Base-by-base conservation (phyloP, 1,140 invertebrate genomes). In the Drosophila subpulchrella region DNA sequence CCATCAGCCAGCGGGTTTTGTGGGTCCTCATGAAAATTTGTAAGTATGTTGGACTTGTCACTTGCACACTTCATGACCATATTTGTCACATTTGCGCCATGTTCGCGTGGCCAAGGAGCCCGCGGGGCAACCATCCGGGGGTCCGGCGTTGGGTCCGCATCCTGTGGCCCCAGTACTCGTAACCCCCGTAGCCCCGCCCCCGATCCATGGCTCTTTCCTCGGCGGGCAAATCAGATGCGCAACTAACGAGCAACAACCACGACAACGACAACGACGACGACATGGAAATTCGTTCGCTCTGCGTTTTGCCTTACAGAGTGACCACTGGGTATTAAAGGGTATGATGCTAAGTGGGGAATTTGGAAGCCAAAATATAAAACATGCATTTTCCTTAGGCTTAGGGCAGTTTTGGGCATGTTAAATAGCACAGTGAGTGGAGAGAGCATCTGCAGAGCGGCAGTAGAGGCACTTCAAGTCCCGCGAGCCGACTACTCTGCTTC, bases 21-120 rank as follows among this genome's bases (percentile, higher is more conserved):
- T 71, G 68, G 67, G 65, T 71, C 68, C 68, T 71, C 68, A 89
- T 89, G 79, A 84, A 84, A 89, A 89, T 89, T 90, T 89, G 84
- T 89, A 90, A 89, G 84, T 90, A 89, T 89, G 84, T 89, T 90
- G 77, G 85, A 89, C 85, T 84, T 89, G 84, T 89, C 84, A 89
- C 84, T 89, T 89, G 84, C 84, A 89, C 84, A 89, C 84, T 90
- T 89, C 81, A 89, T 89, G 84, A 88, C 84, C 84, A 89, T 90
- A 89, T 89, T 89, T 89, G 84, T 89, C 84, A 89, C 85, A 89
- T 89, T 89, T 89, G 85, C 84, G 84, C 84, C 81, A 90, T 90
- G 80, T 89, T 90, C 76, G 61, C 76, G 32, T 60, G 56, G 34
- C 53, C 59, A 48, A 51, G 57, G 48, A 57, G 53, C 65, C 68